These are phyloP conservation scores for Chiloscyllium punctatum DNA, from an alignment of 2,797 vertebrate species.

Conservation along the genomic window DNA sequence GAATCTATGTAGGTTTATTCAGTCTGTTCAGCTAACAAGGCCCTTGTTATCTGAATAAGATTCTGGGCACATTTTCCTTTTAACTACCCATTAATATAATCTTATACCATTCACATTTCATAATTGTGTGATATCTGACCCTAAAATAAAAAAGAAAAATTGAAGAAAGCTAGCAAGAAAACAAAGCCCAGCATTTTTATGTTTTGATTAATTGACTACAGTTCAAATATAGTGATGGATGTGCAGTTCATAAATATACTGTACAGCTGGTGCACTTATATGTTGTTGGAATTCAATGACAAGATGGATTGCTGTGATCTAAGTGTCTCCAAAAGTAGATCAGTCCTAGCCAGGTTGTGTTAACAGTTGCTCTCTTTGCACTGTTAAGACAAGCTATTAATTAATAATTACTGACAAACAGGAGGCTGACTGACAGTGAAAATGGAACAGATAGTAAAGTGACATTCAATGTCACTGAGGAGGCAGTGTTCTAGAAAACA, in stretches of 20 bases:
- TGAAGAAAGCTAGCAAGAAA: neutral
- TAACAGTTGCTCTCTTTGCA: neutral
- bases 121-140: neutral
- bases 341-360: neutral
- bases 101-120: neutral
- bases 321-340: neutral
- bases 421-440: neutral
- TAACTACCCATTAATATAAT: neutral
- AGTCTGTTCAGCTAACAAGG: no score
- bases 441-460: neutral
- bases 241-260: neutral
- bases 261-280: neutral
- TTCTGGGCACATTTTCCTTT: no score
- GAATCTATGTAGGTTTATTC: no score
- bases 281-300: neutral
- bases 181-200: neutral
- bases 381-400: neutral
- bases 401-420: neutral
- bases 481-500: neutral
- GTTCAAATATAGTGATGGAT: conserved; percentile 16
- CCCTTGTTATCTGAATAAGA: no score
- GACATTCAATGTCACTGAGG: neutral
- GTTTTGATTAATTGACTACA: conserved; percentile 11
- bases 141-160: neutral
- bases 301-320: neutral